Conservation (phyloP, 2,888 invertebrate species). For the Pterobdella sp. region DNA sequence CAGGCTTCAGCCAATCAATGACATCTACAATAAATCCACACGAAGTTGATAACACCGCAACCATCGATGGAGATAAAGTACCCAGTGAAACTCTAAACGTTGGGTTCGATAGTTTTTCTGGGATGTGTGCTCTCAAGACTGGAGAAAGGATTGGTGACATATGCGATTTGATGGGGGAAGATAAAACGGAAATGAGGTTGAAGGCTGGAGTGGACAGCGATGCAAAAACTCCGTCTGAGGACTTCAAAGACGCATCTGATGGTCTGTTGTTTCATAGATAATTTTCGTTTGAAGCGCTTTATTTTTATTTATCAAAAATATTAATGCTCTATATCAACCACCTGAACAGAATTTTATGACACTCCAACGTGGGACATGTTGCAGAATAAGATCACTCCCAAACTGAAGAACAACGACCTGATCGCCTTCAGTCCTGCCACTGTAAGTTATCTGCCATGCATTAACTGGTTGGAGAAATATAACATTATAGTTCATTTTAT, state of each 20-base stretch:
- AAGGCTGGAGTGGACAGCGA: neutral
- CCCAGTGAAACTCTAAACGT: neutral
- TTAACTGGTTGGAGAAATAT: no score
- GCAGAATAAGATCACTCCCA: slow-evolving; percentile 39
- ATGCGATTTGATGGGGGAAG: neutral
- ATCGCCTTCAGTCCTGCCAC: slow-evolving; percentile 8
- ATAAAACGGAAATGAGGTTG: neutral
- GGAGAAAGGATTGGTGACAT: neutral
- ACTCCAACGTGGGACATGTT: slow-evolving; percentile 48
- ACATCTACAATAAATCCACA: neutral
- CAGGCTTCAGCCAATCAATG: slow-evolving; percentile 22
- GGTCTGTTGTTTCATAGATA: neutral
- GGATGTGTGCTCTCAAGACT: neutral
- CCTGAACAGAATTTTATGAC: slow-evolving; percentile 47
- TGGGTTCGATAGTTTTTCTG: neutral
- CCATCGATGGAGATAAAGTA: neutral
- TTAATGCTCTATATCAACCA: neutral
- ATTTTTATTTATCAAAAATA: neutral
- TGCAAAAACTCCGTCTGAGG: slow-evolving; percentile 1
- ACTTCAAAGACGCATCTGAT: slow-evolving; percentile 10
- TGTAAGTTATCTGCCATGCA: no score
- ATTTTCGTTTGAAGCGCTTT: neutral
- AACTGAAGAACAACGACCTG: neutral
- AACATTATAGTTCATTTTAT: no score
- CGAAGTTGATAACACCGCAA: neutral